Base-by-base conservation (phyloP, 2,113 vertebrate genomes). In the Lampris megalopsis region DNA sequence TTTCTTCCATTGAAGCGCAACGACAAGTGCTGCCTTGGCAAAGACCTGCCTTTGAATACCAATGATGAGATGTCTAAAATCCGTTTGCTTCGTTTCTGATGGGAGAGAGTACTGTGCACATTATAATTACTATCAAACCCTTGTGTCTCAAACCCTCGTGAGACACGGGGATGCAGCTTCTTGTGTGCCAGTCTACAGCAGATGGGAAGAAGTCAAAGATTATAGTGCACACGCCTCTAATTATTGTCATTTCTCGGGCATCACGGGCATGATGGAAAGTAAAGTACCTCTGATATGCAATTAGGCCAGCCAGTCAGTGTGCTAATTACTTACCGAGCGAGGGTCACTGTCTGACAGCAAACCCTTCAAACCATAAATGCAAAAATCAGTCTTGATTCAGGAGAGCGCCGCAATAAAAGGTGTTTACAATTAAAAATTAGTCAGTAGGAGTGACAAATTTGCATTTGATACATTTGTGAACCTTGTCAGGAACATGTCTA, bases 191-290 rank as follows among this genome's bases (percentile, higher is more conserved):
- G 8, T 41, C 37, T 6, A 10, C 24, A 24, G 24, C 24, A 45
- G 37, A 6, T 57, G 6, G 7, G 57, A 50, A 61, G 52, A 65
- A 47, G 9, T 49, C 13, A 63, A 6, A 61, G 61, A 68, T 58
- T 9, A 40, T n/a, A 45, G 60, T 11, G 5, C 40, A n/a, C 41
- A 13, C 60, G 43, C 37, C 4, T 50, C 59, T 52, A 42, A 59
- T 24, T 70, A 38, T 67, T 54, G 64, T 64, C 66, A 41, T 9
- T 13, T 64, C 71, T 74, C 56, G 68, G 57, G 13, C 38, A 63
- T 78, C 56, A 64, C 5, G 1, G 69, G 37, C 35, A 63, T 52
- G 65, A 75, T 69, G 61, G 63, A 74, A 77, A 61, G 71, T n/a
- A 41, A 73, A 66, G 41, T 5, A 67, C 35, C 53, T 63, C 54